A percentile compares a stretch with the other conserved stretches of the same genome.
phyloP scores from a whole-genome alignment of 2,113 vertebrate genomes.

The Ammodytes marinus region DNA sequence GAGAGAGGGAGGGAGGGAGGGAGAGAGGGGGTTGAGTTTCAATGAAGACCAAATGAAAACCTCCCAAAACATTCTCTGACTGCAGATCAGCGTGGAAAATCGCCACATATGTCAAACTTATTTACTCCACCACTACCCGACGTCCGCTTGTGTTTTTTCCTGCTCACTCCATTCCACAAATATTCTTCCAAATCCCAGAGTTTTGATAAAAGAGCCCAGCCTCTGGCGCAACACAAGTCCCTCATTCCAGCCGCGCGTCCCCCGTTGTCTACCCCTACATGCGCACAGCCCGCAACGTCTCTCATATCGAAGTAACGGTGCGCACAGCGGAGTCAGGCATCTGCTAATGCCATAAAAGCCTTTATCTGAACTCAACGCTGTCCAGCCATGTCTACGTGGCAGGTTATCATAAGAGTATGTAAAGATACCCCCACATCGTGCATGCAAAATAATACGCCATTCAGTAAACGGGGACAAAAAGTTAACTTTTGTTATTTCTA shows the following conservation, averaged over 20 bases:
- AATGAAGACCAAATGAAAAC: background rate
- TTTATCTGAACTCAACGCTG: constrained; percentile 56
- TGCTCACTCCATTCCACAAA: constrained; percentile 53
- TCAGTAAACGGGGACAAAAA: background rate
- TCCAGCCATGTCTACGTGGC: constrained; percentile 77
- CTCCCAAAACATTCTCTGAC: constrained; percentile 30
- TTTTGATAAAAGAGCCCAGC: constrained; percentile 52
- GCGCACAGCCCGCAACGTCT: constrained; percentile 50
- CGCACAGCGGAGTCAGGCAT: constrained; percentile 39
- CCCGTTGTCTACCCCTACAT: constrained; percentile 3
- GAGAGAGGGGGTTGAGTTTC: background rate
- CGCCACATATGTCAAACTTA: constrained; percentile 62
- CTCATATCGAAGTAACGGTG: constrained; percentile 56
- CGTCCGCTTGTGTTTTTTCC: constrained; percentile 23
- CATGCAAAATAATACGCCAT: background rate
- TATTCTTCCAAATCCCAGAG: constrained; percentile 36
- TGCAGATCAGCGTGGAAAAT: constrained; percentile 61
- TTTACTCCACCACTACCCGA: constrained; percentile 40
- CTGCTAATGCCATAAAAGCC: constrained; percentile 60
- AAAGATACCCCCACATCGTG: constrained; percentile 56
- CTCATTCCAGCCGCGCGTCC: constrained; percentile 41
- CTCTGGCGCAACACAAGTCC: constrained; percentile 70
- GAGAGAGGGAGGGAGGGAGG: no score
- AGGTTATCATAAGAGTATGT: constrained; percentile 69
- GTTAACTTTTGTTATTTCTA: no score